These are phyloP conservation scores for Brachionus asplanchnoidis DNA, from an alignment of 1,140 invertebrate genomes.

Conservation along the genomic window DNA sequence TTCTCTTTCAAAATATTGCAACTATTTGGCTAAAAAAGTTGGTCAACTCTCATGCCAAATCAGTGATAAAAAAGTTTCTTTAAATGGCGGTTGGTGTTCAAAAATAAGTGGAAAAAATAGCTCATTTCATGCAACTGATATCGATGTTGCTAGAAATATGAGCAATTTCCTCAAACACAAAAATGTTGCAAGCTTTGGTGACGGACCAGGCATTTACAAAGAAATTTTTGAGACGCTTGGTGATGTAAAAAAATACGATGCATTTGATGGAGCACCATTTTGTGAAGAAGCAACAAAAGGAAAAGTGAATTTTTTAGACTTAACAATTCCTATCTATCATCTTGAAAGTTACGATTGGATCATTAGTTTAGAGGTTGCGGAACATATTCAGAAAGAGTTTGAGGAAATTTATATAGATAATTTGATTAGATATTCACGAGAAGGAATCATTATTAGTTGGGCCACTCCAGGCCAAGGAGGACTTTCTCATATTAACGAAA, in stretches of 20 bases:
- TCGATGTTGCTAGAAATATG: not conserved
- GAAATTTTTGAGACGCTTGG: not conserved
- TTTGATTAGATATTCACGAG: not conserved
- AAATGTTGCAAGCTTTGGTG: slow-evolving; percentile 24
- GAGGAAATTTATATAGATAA: not conserved
- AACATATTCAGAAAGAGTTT: slow-evolving; percentile 5
- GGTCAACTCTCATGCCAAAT: not conserved
- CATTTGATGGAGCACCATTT: slow-evolving; percentile 28
- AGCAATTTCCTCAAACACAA: not conserved
- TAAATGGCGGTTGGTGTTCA: not conserved
- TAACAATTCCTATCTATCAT: slow-evolving; percentile 15
- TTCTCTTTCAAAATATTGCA: not conserved
- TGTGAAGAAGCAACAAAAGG: not conserved
- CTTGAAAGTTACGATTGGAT: not conserved
- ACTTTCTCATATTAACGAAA: not conserved
- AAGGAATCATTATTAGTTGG: slow-evolving; percentile 25
- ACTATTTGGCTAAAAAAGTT: not conserved
- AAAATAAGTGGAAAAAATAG: not conserved
- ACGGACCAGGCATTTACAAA: not conserved
- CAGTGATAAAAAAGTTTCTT: not conserved
- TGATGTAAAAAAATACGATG: not conserved
- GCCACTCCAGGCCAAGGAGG: not conserved
- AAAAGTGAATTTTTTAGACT: not conserved
- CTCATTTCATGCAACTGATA: not conserved
- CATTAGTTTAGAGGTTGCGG: slow-evolving; percentile 1